Evolutionary conservation across 2,113 vertebrate species (phyloP).

Genomic region (Pseudolaguvia tuberculata): DNA sequence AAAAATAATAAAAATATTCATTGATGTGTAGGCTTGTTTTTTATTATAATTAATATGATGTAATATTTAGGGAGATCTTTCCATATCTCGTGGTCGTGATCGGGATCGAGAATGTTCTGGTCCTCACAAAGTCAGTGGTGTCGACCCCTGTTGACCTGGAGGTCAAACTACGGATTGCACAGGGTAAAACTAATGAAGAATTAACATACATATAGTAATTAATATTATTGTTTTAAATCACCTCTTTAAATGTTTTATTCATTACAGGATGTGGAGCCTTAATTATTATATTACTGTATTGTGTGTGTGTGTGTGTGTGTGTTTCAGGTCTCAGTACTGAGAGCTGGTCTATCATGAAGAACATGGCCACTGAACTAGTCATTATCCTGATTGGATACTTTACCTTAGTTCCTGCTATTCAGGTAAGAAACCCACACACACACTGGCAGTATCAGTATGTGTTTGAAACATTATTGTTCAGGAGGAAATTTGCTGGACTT

Average conservation of each 20-base stretch:
- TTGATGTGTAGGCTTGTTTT: not conserved
- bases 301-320: not conserved
- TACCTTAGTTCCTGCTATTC: constrained; percentile 94
- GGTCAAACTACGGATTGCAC: constrained; percentile 94
- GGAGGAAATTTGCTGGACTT: too few relatives aligned
- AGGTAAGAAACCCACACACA: constrained; percentile 67
- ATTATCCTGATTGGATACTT: constrained; percentile 98
- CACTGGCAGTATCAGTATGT: too few relatives aligned
- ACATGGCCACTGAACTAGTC: constrained; percentile 92
- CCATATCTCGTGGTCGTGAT: constrained; percentile 97
- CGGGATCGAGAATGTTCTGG: constrained; percentile 91
- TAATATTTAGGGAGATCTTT: constrained; percentile 84
- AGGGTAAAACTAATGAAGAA: constrained; percentile 69
- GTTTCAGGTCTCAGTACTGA: constrained; percentile 88
- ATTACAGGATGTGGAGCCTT: too few relatives aligned
- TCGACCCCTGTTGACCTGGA: constrained; percentile 95
- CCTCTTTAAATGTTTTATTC: too few relatives aligned
- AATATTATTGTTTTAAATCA: too few relatives aligned
- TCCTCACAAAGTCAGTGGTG: constrained; percentile 96
- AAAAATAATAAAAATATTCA: too few relatives aligned
- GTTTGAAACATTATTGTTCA: too few relatives aligned
- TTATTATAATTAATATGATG: not conserved
- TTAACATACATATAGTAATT: too few relatives aligned
- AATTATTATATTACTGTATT: too few relatives aligned
- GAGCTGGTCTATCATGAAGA: constrained; percentile 99